Conservation (phyloP, 2,888 invertebrate genomes). For the Boloria euphrosyne region DNA sequence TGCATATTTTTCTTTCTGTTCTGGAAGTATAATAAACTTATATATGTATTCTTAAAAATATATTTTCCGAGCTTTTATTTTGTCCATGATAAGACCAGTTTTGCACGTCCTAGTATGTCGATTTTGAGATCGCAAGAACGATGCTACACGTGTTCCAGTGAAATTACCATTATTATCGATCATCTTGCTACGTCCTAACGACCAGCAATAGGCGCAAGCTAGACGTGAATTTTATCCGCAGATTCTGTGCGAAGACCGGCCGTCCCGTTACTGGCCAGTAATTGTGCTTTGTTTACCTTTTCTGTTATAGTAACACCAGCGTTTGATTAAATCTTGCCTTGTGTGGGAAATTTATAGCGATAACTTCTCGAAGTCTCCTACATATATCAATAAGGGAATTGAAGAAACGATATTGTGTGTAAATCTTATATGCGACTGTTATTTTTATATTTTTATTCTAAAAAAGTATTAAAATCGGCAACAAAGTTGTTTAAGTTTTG, state of each 20-base stretch:
- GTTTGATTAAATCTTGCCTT: constrained; percentile 26
- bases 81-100: constrained; percentile 46
- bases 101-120: constrained; percentile 74
- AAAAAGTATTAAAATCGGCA: too few species aligned
- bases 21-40: not conserved
- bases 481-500: too few species aligned
- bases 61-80: not conserved
- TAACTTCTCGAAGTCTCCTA: constrained; percentile 3
- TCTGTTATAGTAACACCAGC: constrained; percentile 25
- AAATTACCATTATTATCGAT: constrained; percentile 83
- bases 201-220: constrained; percentile 66
- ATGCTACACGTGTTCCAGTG: constrained; percentile 75
- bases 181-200: constrained; percentile 78
- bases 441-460: not conserved
- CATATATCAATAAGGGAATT: not conserved
- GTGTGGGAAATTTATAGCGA: constrained; percentile 23
- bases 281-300: constrained; percentile 35
- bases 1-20: not conserved
- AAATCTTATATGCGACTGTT: not conserved
- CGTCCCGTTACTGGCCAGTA: constrained; percentile 45
- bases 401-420: constrained; percentile 9
- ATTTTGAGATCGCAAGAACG: constrained; percentile 68
- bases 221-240: constrained; percentile 37
- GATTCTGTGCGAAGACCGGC: constrained; percentile 34
- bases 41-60: too few species aligned